Percentiles rank a stretch among this genome's conserved stretches.
Conservation (phyloP, 2,797 vertebrate genomes). For the Salarias fasciatus region DNA sequence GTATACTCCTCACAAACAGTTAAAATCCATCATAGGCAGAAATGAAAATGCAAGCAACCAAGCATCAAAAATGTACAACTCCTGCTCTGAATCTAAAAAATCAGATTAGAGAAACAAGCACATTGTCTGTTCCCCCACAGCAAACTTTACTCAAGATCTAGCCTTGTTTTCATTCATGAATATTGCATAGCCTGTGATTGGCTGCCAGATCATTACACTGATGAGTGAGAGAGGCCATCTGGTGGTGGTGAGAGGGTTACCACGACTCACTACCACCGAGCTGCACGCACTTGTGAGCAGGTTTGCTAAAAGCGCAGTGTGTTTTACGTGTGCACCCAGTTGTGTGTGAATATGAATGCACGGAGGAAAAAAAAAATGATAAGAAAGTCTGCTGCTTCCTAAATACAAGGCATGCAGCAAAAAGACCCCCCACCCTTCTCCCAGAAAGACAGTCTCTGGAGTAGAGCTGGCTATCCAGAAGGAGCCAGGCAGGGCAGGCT, state of each 20-base stretch:
- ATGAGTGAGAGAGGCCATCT: slow-evolving; percentile 57
- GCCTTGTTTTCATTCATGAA: slow-evolving; percentile 55
- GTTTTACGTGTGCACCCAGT: slow-evolving; percentile 22
- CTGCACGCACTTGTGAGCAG: slow-evolving; percentile 35
- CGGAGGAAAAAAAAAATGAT: slow-evolving; percentile 23
- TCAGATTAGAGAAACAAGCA: slow-evolving; percentile 38
- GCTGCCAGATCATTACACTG: slow-evolving; percentile 53
- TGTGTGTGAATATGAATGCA: slow-evolving; percentile 23
- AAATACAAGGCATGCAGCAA: slow-evolving; percentile 18
- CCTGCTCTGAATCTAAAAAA: slow-evolving; percentile 10
- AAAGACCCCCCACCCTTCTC: slow-evolving; percentile 17
- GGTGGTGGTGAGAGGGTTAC: slow-evolving; percentile 41
- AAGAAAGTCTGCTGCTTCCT: slow-evolving; percentile 25
- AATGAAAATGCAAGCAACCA: slow-evolving; percentile 11
- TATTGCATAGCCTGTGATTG: slow-evolving; percentile 48
- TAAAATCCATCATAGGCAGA: slow-evolving; percentile 2
- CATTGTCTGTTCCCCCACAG: slow-evolving; percentile 27
- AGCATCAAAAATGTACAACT: slow-evolving; percentile 21
- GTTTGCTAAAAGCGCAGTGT: slow-evolving; percentile 31
- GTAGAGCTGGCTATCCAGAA: slow-evolving; percentile 38
- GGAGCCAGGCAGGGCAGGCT: slow-evolving; percentile 26
- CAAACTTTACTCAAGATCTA: slow-evolving; percentile 43
- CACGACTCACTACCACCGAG: slow-evolving; percentile 55
- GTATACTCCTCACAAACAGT: slow-evolving; percentile 10
- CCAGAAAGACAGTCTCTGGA: slow-evolving; percentile 29